These are phyloP conservation scores for Bradysia coprophila DNA, from an alignment of 1,140 invertebrate genomes.

Conservation along the genomic window DNA sequence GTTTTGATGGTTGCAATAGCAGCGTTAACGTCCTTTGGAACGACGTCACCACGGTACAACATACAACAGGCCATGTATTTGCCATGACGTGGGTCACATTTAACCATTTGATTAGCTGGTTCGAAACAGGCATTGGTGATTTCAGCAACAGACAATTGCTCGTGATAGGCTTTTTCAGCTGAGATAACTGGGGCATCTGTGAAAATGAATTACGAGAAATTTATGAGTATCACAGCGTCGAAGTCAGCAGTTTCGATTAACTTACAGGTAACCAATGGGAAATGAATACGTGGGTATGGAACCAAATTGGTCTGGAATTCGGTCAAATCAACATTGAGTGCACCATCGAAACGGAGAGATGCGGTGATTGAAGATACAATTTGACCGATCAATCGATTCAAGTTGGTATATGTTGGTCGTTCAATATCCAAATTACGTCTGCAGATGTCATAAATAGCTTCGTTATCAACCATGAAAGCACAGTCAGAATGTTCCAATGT, in stretches of 20 bases:
- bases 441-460: constrained; percentile 85
- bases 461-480: constrained; percentile 77
- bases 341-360: constrained; percentile 76
- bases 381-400: constrained; percentile 66
- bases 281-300: constrained; percentile 68
- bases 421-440: constrained; percentile 74
- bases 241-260: too few relatives aligned
- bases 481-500: constrained; percentile 73
- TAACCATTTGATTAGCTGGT: constrained; percentile 84
- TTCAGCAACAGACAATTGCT: constrained; percentile 63
- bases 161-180: constrained; percentile 73
- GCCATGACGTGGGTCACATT: constrained; percentile 73
- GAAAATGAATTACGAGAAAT: too few relatives aligned
- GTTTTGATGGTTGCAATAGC: constrained; percentile 74
- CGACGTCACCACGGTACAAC: constrained; percentile 57
- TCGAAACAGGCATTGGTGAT: constrained; percentile 84
- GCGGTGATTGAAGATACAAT: constrained; percentile 77
- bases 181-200: constrained; percentile 72
- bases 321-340: constrained; percentile 72
- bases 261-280: constrained; percentile 68
- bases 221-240: too few relatives aligned
- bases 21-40: constrained; percentile 64
- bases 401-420: constrained; percentile 60
- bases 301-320: constrained; percentile 84
- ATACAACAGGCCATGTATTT: constrained; percentile 84